Conservation (phyloP, 1,140 invertebrate species). For the Zaprionus davidi region DNA sequence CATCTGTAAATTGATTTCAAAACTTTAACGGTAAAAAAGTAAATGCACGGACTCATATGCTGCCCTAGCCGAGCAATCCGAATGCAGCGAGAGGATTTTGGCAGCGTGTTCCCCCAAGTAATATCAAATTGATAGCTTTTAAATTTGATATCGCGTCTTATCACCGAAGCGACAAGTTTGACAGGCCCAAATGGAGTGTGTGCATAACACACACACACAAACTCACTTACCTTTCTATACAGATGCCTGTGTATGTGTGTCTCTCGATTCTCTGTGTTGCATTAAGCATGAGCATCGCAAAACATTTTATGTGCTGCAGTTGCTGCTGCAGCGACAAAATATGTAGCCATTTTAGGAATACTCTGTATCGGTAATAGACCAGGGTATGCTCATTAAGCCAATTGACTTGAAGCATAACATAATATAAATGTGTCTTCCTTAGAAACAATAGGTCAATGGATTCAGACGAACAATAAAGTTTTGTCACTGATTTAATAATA, state of each 20-base stretch:
- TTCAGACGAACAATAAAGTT: too few species aligned
- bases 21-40: constrained; percentile 65
- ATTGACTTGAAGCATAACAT: not conserved
- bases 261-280: not conserved
- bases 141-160: constrained; percentile 82
- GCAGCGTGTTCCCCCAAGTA: constrained; percentile 66
- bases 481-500: too few species aligned
- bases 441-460: too few species aligned
- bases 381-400: not conserved
- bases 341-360: not conserved
- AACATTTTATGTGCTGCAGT: constrained; percentile 7
- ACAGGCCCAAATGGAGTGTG: constrained; percentile 64
- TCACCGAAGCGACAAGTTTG: constrained; percentile 72
- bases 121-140: constrained; percentile 83
- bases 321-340: not conserved
- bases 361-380: not conserved
- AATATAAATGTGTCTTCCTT: too few species aligned
- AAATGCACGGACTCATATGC: constrained; percentile 44
- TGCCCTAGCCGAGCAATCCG: constrained; percentile 42
- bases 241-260: not conserved
- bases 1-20: constrained; percentile 82
- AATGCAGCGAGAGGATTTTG: constrained; percentile 23
- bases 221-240: constrained; percentile 4
- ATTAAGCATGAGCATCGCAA: constrained; percentile 7
- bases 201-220: constrained; percentile 4